phyloP scores from a whole-genome alignment of 1,140 invertebrate species.

The Bombus sylvicola region DNA sequence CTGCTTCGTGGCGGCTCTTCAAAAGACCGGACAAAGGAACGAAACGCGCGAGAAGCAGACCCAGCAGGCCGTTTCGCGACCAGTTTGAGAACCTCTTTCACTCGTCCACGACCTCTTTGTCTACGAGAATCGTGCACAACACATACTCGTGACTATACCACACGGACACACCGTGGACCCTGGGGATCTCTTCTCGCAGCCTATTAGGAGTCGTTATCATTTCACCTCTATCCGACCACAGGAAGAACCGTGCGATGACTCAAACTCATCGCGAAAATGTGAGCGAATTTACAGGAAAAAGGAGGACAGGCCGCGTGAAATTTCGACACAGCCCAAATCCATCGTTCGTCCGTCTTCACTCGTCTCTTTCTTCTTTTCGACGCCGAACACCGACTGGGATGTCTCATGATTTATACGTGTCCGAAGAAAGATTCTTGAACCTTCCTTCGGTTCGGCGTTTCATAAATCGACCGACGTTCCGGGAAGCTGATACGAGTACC shows the following conservation, averaged over 20 bases:
- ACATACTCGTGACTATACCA: no score
- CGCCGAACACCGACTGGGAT: slow-evolving; percentile 6
- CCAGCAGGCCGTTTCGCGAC: slow-evolving; percentile 28
- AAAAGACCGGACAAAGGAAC: slow-evolving; percentile 68
- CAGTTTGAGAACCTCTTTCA: slow-evolving; percentile 65
- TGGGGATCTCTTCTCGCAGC: slow-evolving; percentile 43
- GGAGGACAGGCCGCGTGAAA: slow-evolving; percentile 33
- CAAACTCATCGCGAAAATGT: no score
- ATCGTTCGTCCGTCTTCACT: neutral
- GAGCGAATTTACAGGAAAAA: neutral
- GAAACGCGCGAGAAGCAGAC: slow-evolving; percentile 45
- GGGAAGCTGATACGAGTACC: slow-evolving; percentile 1
- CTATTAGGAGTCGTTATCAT: slow-evolving; percentile 70
- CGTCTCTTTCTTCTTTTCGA: slow-evolving; percentile 18
- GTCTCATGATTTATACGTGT: slow-evolving; percentile 37
- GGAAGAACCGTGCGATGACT: neutral
- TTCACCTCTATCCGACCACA: slow-evolving; percentile 9
- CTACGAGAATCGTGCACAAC: slow-evolving; percentile 54
- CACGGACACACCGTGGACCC: neutral
- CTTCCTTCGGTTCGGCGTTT: slow-evolving; percentile 26
- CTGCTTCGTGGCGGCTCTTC: slow-evolving; percentile 72
- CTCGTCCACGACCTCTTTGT: slow-evolving; percentile 67
- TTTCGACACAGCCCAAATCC: slow-evolving; percentile 32
- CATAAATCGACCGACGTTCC: slow-evolving; percentile 32
- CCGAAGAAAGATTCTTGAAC: slow-evolving; percentile 32